Evolutionary conservation across 1,140 invertebrate species (phyloP), one percentile per base, ranked within the genome.

Genomic region (Spodoptera frugiperda): DNA sequence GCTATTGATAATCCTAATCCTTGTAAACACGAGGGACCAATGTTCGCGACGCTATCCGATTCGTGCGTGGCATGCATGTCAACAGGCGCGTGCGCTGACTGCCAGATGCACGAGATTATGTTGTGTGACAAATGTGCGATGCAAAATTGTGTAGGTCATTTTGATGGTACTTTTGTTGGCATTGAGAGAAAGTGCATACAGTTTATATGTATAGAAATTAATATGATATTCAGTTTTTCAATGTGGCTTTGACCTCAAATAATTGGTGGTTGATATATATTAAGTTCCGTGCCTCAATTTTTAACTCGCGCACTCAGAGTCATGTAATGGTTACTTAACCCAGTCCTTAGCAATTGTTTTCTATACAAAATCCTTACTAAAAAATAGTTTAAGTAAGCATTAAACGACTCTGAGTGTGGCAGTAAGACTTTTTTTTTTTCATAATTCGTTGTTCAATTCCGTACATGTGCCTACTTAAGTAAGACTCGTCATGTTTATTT

Each of bases 1-100:
- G 53, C 49, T 74, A 76, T 72, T 59, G 74, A 76, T 79, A 76
- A 76, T 73, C 6, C 10, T 49, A 78, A 78, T 73, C 81, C 59
- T 78, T 81, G 72, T 79, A 78, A 78, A 79, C 76, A 77, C 79
- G 71, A 78, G 75, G 67, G 72, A 78, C 79, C 75, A 75, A 76
- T 76, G 76, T 76, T 82, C 73, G 74, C 73, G 79, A 81, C 84
- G 78, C 80, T 85, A 85, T 86, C 82, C 71, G 59, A 78, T 59
- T 57, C 77, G 73, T 68, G 51, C 85, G 78, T 84, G 82, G 81
- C 79, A 80, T 80, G 85, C 78, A 84, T 85, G 74, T 55, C 73
- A 83, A 87, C 44, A 19, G 54, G 71, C 79, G 79, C 87, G 81
- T 82, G 84, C 83, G 61, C 59, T 17, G 83, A 79, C 78, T 89